Conservation (phyloP, 2,797 vertebrate genomes). For the Hyperoplus lanceolatus region DNA sequence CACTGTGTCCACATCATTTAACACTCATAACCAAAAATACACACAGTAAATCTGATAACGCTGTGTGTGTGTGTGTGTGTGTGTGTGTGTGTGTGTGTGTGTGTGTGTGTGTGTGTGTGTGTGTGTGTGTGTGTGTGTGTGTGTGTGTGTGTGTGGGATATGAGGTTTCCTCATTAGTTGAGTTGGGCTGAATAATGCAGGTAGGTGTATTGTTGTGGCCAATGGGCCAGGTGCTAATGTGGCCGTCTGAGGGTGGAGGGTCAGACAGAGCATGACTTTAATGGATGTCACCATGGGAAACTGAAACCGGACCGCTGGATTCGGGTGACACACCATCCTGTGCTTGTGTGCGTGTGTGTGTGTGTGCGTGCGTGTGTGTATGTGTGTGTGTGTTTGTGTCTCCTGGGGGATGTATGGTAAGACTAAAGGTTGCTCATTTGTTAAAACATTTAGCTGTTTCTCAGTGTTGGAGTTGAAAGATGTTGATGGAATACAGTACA, state of each 20-base stretch:
- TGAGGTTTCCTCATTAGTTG: constrained; percentile 84
- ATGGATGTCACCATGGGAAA: constrained; percentile 86
- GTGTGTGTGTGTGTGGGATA: constrained; percentile 35
- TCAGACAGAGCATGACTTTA: constrained; percentile 81
- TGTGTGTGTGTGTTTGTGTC: constrained; percentile 37
- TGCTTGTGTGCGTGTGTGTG: constrained; percentile 37
- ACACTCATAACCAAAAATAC: neutral
- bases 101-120: constrained; percentile 28
- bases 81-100: constrained; percentile 35
- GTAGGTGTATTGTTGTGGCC: constrained; percentile 79
- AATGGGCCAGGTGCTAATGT: constrained; percentile 86
- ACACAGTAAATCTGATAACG: constrained; percentile 11
- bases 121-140: constrained; percentile 31
- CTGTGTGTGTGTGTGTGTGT: constrained; percentile 24
- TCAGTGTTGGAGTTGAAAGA: neutral
- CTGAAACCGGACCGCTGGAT: constrained; percentile 76
- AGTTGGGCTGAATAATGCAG: constrained; percentile 83
- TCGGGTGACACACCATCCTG: constrained; percentile 66
- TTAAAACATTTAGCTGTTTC: constrained; percentile 27
- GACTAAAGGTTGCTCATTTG: constrained; percentile 31
- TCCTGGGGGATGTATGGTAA: constrained; percentile 17
- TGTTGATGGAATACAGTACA: neutral
- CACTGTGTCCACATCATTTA: constrained; percentile 22
- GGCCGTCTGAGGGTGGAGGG: constrained; percentile 78
- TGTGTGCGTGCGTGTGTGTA: constrained; percentile 10